Percentiles rank a stretch among this genome's conserved stretches.
These are phyloP conservation scores for Cyphomyrus plagiostoma DNA, from an alignment of 2,113 vertebrate genomes.

Conservation along the genomic window DNA sequence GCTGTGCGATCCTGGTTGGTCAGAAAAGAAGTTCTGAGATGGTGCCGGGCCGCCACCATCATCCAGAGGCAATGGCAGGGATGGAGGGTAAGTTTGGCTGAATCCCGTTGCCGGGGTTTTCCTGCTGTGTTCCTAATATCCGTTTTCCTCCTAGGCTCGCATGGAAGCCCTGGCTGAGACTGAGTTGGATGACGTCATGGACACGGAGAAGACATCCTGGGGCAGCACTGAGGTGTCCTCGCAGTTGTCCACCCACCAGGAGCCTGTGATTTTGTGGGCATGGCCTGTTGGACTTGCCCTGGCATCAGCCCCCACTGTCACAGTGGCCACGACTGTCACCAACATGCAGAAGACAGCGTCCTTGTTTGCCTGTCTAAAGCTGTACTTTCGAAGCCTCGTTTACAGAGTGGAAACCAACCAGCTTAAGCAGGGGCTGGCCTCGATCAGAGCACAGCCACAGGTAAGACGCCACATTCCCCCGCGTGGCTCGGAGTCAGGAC, in stretches of 20 bases:
- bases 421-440: slow-evolving; percentile 66
- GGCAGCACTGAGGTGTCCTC: slow-evolving; percentile 29
- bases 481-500: background rate
- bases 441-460: slow-evolving; percentile 82
- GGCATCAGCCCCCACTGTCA: slow-evolving; percentile 57
- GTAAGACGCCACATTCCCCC: slow-evolving; percentile 44
- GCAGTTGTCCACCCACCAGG: slow-evolving; percentile 39
- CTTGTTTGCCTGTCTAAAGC: slow-evolving; percentile 63
- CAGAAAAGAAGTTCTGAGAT: slow-evolving; percentile 60
- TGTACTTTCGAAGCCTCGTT: slow-evolving; percentile 47
- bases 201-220: slow-evolving; percentile 42
- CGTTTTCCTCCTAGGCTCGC: slow-evolving; percentile 44
- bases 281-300: slow-evolving; percentile 84
- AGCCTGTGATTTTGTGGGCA: slow-evolving; percentile 51
- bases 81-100: slow-evolving; percentile 73
- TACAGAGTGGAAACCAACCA: slow-evolving; percentile 57
- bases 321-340: slow-evolving; percentile 35
- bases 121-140: background rate
- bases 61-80: slow-evolving; percentile 74
- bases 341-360: slow-evolving; percentile 67
- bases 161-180: slow-evolving; percentile 68
- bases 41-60: slow-evolving; percentile 60
- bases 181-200: slow-evolving; percentile 72
- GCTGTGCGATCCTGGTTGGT: slow-evolving; percentile 80
- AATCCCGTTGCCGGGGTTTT: background rate